A percentile compares a stretch with the other conserved stretches of the same genome.
phyloP scores from a whole-genome alignment of 2,888 invertebrate species.

The Carpatolechia fugitivella region DNA sequence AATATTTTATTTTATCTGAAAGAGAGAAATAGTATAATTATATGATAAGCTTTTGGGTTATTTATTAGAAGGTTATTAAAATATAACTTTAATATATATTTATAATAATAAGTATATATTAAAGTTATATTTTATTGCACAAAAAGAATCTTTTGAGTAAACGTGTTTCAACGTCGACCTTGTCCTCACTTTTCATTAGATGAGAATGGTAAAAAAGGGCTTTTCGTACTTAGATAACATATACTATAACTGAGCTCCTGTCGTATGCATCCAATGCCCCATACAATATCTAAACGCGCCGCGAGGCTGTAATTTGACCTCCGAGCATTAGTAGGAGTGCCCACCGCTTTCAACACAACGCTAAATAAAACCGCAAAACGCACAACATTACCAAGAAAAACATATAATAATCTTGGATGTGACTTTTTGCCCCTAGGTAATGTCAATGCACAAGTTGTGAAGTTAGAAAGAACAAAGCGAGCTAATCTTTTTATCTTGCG shows the following conservation, averaged over 20 bases:
- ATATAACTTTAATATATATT: too few relatives aligned
- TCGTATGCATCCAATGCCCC: neutral
- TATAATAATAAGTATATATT: too few relatives aligned
- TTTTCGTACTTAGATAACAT: too few relatives aligned
- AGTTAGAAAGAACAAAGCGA: neutral
- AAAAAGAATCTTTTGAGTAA: too few relatives aligned
- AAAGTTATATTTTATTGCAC: too few relatives aligned
- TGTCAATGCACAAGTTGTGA: conserved; percentile 12
- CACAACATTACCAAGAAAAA: conserved; percentile 54
- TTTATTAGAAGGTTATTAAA: too few relatives aligned
- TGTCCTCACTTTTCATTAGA: too few relatives aligned
- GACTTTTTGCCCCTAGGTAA: conserved; percentile 37
- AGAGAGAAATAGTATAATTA: too few relatives aligned
- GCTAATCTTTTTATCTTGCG: neutral
- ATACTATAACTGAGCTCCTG: neutral
- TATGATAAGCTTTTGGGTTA: too few relatives aligned
- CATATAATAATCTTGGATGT: conserved; percentile 49
- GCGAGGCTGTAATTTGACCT: conserved; percentile 64
- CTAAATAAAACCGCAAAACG: conserved; percentile 60
- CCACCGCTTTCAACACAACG: conserved; percentile 53
- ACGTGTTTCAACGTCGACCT: too few relatives aligned
- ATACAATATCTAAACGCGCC: conserved; percentile 41
- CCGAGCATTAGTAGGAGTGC: conserved; percentile 58
- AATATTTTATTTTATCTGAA: too few relatives aligned
- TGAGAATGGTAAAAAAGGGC: too few relatives aligned